Base-by-base conservation (phyloP, 2,888 invertebrate genomes). In the Chrysolina americana region DNA sequence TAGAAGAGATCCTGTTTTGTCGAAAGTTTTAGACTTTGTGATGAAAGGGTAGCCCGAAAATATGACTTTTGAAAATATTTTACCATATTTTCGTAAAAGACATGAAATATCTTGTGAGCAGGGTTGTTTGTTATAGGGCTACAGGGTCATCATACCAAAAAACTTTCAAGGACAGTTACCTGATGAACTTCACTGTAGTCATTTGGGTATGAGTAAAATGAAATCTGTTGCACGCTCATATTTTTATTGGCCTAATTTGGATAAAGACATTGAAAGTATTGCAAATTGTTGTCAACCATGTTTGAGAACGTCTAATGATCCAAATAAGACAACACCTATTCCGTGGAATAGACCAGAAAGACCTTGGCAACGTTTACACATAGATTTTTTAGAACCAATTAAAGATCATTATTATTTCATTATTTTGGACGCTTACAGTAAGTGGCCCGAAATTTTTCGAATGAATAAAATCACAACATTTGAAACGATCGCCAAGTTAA, bases 151-250 rank as follows among this genome's bases (percentile, higher is more conserved):
- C n/a, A n/a, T n/a, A n/a, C n/a, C n/a, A n/a, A n/a, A n/a, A n/a
- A n/a, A n/a, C n/a, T n/a, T n/a, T n/a, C 36, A n/a, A 65, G 44
- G 8, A 23, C 47, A 65, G 6, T 15, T 65, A 4, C 21, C 15
- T 3, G 47, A 65, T 15, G 47, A 65, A 56, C 41, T 0, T 79
- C 80, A 48, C 70, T 82, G 8, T 75, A 76, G 28, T 83, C 85
- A 15, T 65, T 86, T 71, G 17, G 74, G 70, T 17, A 56, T 74
- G 9, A 47, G 59, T 0, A 50, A 59, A 47, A 65, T 56, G 69
- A 65, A 70, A 70, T 19, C 21, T 64, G 9, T 21, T 9, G 47
- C 21, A 3, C 17, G 10, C 2, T 41, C 47, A 4, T 65, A 47
- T 15, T 13, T 21, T 15, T 65, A 15, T 11, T 59, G 53, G 62